phyloP scores from a whole-genome alignment of 2,113 vertebrate species.

The Daphoenositta chrysoptera region DNA sequence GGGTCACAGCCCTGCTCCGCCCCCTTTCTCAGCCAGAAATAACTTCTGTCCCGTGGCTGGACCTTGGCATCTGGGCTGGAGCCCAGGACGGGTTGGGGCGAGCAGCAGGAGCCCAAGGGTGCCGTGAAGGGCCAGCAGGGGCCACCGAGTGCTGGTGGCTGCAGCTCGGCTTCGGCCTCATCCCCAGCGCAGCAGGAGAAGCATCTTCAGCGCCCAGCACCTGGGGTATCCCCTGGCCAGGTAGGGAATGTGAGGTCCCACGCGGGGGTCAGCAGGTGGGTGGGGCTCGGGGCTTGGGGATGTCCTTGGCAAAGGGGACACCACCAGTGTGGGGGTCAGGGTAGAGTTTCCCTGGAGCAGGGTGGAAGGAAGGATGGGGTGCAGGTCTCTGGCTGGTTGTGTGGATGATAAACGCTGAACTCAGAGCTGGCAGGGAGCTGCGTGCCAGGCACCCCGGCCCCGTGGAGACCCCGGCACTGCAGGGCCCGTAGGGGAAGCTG shows the following conservation, averaged over 20 bases:
- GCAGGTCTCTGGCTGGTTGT: fast-evolving
- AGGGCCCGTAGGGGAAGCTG: background rate
- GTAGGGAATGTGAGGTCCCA: background rate
- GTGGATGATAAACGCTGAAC: too few species aligned
- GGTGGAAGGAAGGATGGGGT: fast-evolving
- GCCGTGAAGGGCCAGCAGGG: background rate
- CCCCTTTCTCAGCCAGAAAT: constrained; percentile 76
- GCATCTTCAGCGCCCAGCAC: background rate
- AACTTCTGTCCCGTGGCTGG: constrained; percentile 58
- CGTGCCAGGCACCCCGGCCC: fast-evolving
- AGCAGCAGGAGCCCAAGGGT: background rate
- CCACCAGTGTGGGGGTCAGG: background rate
- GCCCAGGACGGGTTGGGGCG: background rate
- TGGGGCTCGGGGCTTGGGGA: background rate
- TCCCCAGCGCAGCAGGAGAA: background rate
- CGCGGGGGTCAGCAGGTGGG: background rate
- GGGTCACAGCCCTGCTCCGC: constrained; percentile 18
- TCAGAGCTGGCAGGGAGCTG: background rate
- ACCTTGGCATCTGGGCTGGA: constrained; percentile 43
- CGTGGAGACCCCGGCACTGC: fast-evolving
- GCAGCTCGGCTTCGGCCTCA: background rate
- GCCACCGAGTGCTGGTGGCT: background rate
- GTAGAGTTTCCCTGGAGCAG: fast-evolving
- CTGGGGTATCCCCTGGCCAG: background rate
- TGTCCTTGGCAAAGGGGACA: background rate